These are phyloP conservation scores for Syndactyla subalaris DNA, from an alignment of 2,797 vertebrate species.

Conservation along the genomic window DNA sequence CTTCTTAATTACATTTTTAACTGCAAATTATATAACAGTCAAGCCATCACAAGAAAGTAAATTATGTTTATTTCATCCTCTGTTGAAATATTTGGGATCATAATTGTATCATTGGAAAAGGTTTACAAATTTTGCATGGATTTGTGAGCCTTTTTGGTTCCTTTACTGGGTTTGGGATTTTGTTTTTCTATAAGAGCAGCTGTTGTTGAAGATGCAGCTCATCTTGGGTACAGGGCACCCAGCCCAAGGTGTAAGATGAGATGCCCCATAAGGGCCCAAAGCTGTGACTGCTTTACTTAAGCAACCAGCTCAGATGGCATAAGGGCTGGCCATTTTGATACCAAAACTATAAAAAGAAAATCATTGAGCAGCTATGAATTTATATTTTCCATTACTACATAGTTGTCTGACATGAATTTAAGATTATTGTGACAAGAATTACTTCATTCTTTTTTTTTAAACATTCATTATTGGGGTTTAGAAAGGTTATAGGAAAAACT, in stretches of 20 bases:
- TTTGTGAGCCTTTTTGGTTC: not conserved
- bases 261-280: not conserved
- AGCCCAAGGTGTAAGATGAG: rapidly evolving
- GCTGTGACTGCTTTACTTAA: rapidly evolving
- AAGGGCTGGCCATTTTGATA: not conserved
- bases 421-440: not conserved
- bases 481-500: not conserved
- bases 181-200: not conserved
- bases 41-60: constrained; percentile 43
- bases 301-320: not conserved
- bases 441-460: not conserved
- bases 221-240: not conserved
- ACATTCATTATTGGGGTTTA: not conserved
- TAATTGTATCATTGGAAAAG: not conserved
- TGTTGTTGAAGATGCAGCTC: not conserved
- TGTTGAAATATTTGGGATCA: not conserved
- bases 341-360: not conserved
- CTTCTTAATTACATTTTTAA: constrained; percentile 60
- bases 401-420: not conserved
- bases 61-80: constrained; percentile 37
- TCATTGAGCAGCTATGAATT: not conserved
- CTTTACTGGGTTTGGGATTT: not conserved
- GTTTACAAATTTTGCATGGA: not conserved
- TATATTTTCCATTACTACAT: not conserved
- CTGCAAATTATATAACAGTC: constrained; percentile 29